A percentile compares a stretch with the other conserved stretches of the same genome.
Evolutionary conservation across 2,113 vertebrate species (phyloP).

Genomic region (Terrapene triunguis): DNA sequence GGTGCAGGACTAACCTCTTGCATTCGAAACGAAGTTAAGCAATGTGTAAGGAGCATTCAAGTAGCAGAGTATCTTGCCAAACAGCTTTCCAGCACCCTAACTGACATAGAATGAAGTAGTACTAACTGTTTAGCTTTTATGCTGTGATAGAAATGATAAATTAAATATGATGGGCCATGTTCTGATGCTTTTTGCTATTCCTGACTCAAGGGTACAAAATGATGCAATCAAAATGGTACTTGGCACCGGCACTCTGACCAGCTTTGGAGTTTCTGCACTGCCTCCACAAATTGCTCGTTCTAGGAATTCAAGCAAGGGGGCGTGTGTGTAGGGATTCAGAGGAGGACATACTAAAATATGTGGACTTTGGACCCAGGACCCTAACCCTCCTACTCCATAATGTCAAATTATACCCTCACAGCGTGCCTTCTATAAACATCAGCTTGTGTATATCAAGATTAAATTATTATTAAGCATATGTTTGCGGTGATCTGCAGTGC

Average conservation of each 20-base stretch:
- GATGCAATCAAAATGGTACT: not conserved
- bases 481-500: conserved; percentile 22
- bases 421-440: not conserved
- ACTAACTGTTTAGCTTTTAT: conserved; percentile 28
- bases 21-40: not conserved
- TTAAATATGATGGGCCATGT: not conserved
- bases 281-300: not conserved
- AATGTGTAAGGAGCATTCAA: conserved; percentile 29
- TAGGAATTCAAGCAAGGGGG: not conserved
- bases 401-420: not conserved
- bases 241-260: not conserved
- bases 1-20: conserved; percentile 25
- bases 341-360: not conserved
- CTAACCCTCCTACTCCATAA: not conserved
- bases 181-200: not conserved
- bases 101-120: conserved; percentile 14
- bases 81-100: not conserved
- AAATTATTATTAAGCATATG: not conserved
- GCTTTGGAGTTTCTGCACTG: not conserved
- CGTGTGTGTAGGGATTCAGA: not conserved
- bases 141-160: not conserved
- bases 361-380: not conserved
- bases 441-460: not conserved
- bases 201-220: not conserved
- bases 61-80: conserved; percentile 47